These are phyloP conservation scores for Atta cephalotes DNA, from an alignment of 1,140 invertebrate genomes.

Conservation along the genomic window DNA sequence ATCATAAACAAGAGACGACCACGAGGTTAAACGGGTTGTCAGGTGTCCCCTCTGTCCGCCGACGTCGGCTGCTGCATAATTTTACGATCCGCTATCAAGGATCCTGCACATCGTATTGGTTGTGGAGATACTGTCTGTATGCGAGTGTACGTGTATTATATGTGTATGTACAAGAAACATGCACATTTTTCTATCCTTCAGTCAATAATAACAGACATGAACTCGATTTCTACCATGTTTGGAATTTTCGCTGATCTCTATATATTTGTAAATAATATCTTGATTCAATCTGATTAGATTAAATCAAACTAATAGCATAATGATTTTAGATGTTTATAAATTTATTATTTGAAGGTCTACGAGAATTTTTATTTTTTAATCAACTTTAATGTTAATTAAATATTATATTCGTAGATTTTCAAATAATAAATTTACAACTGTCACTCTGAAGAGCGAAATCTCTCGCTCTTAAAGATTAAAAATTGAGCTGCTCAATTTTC, in stretches of 20 bases:
- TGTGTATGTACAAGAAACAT: too few relatives aligned
- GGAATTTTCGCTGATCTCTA: not conserved
- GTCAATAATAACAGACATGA: not conserved
- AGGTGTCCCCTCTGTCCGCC: constrained; percentile 79
- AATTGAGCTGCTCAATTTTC: too few relatives aligned
- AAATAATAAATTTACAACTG: too few relatives aligned
- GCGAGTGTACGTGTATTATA: not conserved
- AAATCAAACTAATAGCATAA: too few relatives aligned
- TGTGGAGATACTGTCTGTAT: not conserved
- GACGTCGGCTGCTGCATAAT: constrained; percentile 80
- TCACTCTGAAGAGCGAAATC: too few relatives aligned
- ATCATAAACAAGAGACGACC: constrained; percentile 79
- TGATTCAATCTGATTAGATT: not conserved
- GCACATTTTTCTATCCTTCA: not conserved
- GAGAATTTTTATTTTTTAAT: too few relatives aligned
- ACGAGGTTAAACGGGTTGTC: constrained; percentile 84
- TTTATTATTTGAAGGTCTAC: too few relatives aligned
- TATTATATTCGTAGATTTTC: too few relatives aligned
- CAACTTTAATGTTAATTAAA: too few relatives aligned
- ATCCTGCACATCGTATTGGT: constrained; percentile 35
- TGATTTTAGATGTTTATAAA: too few relatives aligned
- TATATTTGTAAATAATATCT: not conserved
- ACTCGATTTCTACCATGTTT: not conserved
- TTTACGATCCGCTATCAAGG: constrained; percentile 77
- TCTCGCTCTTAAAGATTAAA: too few relatives aligned